Percentiles rank a stretch among this genome's conserved stretches.
phyloP scores from a whole-genome alignment of 2,113 vertebrate genomes.

The Dipodomys ordii region DNA sequence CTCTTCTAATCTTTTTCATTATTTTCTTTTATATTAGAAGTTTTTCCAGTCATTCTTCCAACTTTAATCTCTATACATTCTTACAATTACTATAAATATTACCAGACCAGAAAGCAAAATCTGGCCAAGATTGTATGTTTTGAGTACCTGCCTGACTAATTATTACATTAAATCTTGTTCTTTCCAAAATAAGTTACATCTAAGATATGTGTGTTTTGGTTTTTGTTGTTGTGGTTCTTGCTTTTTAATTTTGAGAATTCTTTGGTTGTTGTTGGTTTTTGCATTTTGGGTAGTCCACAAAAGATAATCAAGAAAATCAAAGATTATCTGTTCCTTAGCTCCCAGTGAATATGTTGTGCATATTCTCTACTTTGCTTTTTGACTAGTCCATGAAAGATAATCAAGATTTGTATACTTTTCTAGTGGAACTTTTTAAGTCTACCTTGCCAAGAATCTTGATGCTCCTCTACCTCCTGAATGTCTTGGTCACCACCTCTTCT shows the following conservation, averaged over 20 bases:
- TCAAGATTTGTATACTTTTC: neutral
- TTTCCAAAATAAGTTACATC: neutral
- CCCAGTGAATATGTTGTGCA: too few relatives aligned
- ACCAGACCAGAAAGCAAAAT: constrained; percentile 1
- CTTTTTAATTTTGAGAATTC: too few relatives aligned
- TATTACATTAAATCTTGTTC: neutral
- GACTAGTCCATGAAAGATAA: too few relatives aligned
- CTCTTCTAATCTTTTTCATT: neutral
- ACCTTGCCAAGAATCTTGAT: neutral
- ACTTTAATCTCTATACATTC: neutral
- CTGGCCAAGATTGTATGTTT: neutral
- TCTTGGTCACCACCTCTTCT: neutral
- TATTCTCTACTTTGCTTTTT: too few relatives aligned
- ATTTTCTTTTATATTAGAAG: neutral
- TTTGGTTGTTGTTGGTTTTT: too few relatives aligned
- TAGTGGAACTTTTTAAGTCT: neutral
- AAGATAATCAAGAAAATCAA: too few relatives aligned
- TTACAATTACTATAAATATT: neutral
- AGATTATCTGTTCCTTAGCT: too few relatives aligned
- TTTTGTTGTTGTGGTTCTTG: too few relatives aligned
- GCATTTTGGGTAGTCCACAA: too few relatives aligned
- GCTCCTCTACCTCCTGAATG: neutral
- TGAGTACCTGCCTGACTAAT: neutral
- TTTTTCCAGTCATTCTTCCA: neutral
- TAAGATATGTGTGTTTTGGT: neutral